Evolutionary conservation across 2,888 invertebrate genomes (phyloP), one percentile per base, ranked within the genome.

Genomic region (Yponomeuta plumbellus): DNA sequence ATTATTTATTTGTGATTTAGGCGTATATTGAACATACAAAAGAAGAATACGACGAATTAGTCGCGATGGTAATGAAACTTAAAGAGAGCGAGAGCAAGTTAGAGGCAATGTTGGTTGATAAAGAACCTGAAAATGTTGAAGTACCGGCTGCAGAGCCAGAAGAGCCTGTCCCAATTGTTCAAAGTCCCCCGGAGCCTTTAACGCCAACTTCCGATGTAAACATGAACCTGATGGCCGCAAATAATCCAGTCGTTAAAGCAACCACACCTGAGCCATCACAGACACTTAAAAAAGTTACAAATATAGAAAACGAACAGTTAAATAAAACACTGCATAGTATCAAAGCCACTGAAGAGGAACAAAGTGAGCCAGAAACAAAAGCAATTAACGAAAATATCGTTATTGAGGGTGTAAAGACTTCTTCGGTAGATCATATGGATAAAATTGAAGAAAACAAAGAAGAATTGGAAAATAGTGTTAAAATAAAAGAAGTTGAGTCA

Each of bases 11-110:
- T 63, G 10, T 63, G 22, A 63, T 40, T 40, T 89, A 91, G 91
- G 88, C 88, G 57, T 91, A 81, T 84, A 85, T 91, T 77, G 88
- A 91, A 76, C 91, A 91, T 75, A 91, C 91, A 69, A 90, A 88
- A 79, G 90, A 89, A 80, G 91, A 91, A 79, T 91, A 91, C 74
- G 93, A 93, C 76, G 94, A 94, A 78, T 87, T 95, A 73, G 86
- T 92, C 75, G 92, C 91, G 83, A 94, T 94, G 93, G 92, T 94
- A 74, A 93, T 92, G 81, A 93, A 94, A 83, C 88, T 95, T 72
- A 92, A 92, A 83, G 95, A 95, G 80, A 95, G 95, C 78, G 95
- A 95, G 85, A 89, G 80, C 67, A 95, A 94, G 82, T 86, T 95
- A 72, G 89, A 92, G 75, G 88, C 84, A 74, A 91, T 94, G 69